Base-by-base conservation (phyloP, 2,113 vertebrate genomes). In the Eurystomus gularis region DNA sequence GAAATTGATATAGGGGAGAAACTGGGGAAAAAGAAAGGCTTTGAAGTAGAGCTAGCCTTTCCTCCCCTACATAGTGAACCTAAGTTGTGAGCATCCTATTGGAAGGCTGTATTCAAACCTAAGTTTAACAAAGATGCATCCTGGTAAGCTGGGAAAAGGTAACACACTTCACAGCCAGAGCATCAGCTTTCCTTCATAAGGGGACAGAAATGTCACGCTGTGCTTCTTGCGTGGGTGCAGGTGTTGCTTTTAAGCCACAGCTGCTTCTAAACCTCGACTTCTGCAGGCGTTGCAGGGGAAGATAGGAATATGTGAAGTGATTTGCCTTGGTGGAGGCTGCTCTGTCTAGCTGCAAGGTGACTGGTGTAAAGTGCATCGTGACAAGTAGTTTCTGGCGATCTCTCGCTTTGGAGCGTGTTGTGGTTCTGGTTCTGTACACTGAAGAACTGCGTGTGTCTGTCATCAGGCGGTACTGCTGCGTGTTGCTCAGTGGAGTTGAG, bases 281-380 rank as follows among this genome's bases (percentile, higher is more conserved):
- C 35, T 58, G 64, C 25, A 1, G 0, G 0, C 0, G 1, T 33
- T 42, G 5, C 6, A 11, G 19, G 24, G 35, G 44, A 75, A 54
- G 57, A 23, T 58, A 69, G 42, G 60, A 46, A 20, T 3, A 7
- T 0, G 1, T 69, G 13, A 14, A 8, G 10, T 4, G 48, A 4
- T 48, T 23, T 61, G 29, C 70, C 71, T 40, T 75, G 77, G 28
- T 35, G 42, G 60, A 58, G 51, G 31, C 46, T 44, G 33, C 4
- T 28, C 31, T 68, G 60, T 75, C 58, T 42, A 55, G 46, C 75
- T 76, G 61, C 51, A 39, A 0, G 3, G 54, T 18, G 46, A 4
- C n/a, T 7, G 37, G 5, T 9, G 46, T 70, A 66, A 39, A 0
- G 5, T 23, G 24, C 37, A 11, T 31, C 0, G 0, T 31, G 46